Conservation (phyloP, 1,140 invertebrate species). For the Ptiloglossa arizonensis region DNA sequence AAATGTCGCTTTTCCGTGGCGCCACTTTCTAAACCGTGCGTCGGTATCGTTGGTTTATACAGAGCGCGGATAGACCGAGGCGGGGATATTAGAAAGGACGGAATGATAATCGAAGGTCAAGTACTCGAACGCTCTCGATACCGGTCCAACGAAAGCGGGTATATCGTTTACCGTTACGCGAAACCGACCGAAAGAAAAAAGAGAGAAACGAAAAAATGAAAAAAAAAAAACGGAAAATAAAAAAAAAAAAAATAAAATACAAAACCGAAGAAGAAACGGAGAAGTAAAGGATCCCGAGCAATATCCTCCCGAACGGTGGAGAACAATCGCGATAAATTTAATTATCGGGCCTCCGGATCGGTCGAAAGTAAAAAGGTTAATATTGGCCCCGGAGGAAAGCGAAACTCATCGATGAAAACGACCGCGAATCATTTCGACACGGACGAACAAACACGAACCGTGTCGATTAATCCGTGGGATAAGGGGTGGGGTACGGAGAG, state of each 20-base stretch:
- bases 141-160: slow-evolving; percentile 45
- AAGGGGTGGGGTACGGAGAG: not conserved
- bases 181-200: not conserved
- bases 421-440: slow-evolving; percentile 26
- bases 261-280: no score
- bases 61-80: slow-evolving; percentile 16
- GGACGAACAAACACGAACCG: not conserved
- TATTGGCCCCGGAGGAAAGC: not conserved
- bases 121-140: slow-evolving; percentile 58
- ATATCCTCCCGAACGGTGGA: no score
- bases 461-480: not conserved
- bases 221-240: no score
- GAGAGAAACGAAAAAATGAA: not conserved
- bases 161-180: slow-evolving; percentile 15
- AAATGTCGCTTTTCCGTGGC: slow-evolving; percentile 51
- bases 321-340: slow-evolving; percentile 20
- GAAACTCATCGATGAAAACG: slow-evolving; percentile 11
- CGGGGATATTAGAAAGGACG: slow-evolving; percentile 69
- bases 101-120: slow-evolving; percentile 74
- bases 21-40: slow-evolving; percentile 63
- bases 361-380: slow-evolving; percentile 25
- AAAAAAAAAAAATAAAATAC: no score
- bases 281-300: no score
- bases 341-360: not conserved
- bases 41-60: slow-evolving; percentile 46